Evolutionary conservation across 2,888 invertebrate species (phyloP).

Genomic region (Mythimna lalbum): DNA sequence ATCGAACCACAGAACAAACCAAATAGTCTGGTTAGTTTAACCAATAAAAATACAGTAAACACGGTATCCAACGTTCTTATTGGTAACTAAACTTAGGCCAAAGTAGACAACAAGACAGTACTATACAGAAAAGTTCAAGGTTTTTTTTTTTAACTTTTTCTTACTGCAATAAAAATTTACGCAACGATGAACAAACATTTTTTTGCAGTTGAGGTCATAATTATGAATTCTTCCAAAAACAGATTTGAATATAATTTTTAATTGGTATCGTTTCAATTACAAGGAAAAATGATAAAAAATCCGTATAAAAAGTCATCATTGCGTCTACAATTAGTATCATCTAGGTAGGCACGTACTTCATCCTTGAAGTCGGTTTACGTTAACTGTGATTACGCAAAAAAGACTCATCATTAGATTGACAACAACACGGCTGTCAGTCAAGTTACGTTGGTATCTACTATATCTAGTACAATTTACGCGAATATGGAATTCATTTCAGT

Average conservation of each 20-base stretch:
- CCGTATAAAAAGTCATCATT: conserved; percentile 18
- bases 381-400: conserved; percentile 44
- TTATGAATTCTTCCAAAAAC: neutral
- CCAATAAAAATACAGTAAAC: too few species aligned
- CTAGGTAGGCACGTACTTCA: conserved; percentile 1
- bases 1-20: neutral
- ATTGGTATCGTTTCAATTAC: too few species aligned
- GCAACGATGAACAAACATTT: neutral
- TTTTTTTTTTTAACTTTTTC: too few species aligned
- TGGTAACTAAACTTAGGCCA: too few species aligned
- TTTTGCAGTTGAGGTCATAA: neutral
- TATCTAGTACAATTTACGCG: neutral
- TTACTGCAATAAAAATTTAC: neutral
- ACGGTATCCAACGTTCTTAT: too few species aligned
- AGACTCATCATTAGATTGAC: neutral
- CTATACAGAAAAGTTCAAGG: too few species aligned
- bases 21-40: too few species aligned
- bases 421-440: neutral
- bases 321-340: conserved; percentile 5
- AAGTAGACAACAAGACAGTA: too few species aligned
- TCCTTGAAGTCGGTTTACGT: conserved; percentile 36
- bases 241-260: neutral
- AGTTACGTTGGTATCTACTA: neutral
- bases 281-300: neutral
- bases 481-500: neutral